Evolutionary conservation across 2,888 invertebrate species (phyloP).

Genomic region (Abrostola triplasia): DNA sequence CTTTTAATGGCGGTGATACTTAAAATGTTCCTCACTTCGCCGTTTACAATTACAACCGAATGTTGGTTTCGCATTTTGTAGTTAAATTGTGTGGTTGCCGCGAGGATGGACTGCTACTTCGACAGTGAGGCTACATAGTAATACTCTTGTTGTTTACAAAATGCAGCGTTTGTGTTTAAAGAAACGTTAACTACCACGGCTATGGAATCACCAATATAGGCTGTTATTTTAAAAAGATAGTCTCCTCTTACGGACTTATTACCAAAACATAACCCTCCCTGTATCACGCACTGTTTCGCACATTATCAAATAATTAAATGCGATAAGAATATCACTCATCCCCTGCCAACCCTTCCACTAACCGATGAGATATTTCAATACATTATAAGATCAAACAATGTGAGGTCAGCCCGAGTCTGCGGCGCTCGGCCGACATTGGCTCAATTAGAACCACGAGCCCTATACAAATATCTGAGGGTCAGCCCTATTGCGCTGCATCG

Average conservation of each 20-base stretch:
- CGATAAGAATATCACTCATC: background rate
- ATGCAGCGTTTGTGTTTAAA: too few relatives aligned
- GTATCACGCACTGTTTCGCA: too few relatives aligned
- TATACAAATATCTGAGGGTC: constrained; percentile 54
- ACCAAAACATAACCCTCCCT: too few relatives aligned
- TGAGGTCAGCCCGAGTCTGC: constrained; percentile 10
- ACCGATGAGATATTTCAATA: constrained; percentile 23
- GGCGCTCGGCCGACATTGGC: constrained; percentile 20
- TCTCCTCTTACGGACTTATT: too few relatives aligned
- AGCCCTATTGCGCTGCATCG: constrained; percentile 52
- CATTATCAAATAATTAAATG: background rate
- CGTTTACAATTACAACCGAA: background rate
- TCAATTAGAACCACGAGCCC: constrained; percentile 50
- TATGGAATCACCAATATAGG: too few relatives aligned
- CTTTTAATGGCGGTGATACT: constrained; percentile 2
- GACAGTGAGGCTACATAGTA: background rate
- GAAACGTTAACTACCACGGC: too few relatives aligned
- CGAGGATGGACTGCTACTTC: background rate
- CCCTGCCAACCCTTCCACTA: background rate
- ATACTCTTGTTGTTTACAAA: background rate
- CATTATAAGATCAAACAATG: constrained; percentile 45
- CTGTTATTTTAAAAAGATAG: too few relatives aligned
- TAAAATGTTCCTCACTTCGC: background rate
- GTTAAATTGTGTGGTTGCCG: constrained; percentile 3
- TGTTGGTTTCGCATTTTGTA: background rate